A percentile compares a stretch with the other conserved stretches of the same genome.
phyloP scores from a whole-genome alignment of 2,888 invertebrate species.

The Tinea pellionella region DNA sequence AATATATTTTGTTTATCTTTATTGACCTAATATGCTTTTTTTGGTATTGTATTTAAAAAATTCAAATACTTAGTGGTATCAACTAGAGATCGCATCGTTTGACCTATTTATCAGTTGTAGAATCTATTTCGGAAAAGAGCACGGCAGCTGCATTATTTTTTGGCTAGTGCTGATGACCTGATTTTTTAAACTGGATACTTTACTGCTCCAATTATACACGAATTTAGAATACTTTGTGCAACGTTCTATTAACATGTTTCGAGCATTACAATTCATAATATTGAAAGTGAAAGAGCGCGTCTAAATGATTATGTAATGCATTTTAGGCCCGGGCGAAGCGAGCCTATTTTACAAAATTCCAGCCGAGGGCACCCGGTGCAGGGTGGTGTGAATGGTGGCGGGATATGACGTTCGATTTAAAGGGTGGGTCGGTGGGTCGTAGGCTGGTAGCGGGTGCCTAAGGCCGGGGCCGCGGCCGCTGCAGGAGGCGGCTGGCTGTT shows the following conservation, averaged over 20 bases:
- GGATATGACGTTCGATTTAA: slow-evolving; percentile 70
- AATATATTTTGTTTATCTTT: not conserved
- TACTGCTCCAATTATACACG: slow-evolving; percentile 9
- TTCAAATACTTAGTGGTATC: not conserved
- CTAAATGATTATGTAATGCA: slow-evolving; percentile 57
- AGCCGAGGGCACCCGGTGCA: slow-evolving; percentile 33
- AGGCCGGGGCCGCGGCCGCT: slow-evolving; percentile 25
- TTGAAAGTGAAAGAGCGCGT: not conserved
- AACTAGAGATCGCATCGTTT: slow-evolving; percentile 29
- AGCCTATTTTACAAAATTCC: slow-evolving; percentile 66
- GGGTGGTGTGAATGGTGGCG: slow-evolving; percentile 48
- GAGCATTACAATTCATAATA: too few species aligned
- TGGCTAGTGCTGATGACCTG: slow-evolving; percentile 48
- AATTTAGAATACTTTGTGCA: slow-evolving; percentile 4
- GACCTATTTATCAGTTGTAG: slow-evolving; percentile 47
- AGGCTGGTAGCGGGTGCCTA: not conserved
- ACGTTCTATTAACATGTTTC: not conserved
- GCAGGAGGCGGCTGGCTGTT: slow-evolving; percentile 63
- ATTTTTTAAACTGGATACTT: slow-evolving; percentile 22
- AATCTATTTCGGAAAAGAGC: slow-evolving; percentile 58
- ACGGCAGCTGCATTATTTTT: slow-evolving; percentile 58
- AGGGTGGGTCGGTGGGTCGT: slow-evolving; percentile 25
- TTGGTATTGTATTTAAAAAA: not conserved
- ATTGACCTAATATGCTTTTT: not conserved
- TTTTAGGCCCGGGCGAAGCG: slow-evolving; percentile 61